Conservation (phyloP, 35 echinoderm and acorn worm species). For the Acanthaster planci region DNA sequence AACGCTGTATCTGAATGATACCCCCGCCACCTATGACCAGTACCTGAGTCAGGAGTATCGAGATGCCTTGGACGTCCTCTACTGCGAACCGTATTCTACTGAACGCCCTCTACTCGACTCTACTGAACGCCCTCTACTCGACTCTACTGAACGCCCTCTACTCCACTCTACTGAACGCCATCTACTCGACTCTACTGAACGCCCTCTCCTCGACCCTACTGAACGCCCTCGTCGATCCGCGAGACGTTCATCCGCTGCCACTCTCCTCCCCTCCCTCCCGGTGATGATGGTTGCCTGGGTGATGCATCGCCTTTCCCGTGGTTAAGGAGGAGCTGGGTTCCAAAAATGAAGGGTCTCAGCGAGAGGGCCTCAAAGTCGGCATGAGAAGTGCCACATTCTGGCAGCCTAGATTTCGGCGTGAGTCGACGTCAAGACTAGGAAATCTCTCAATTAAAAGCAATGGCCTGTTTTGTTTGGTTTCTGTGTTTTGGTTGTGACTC, state of each 20-base stretch:
- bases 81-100: slow-evolving; percentile 23
- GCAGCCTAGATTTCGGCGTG: slow-evolving; percentile 48
- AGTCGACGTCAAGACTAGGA: slow-evolving; percentile 53
- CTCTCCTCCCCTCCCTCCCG: not conserved
- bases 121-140: not conserved
- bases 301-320: not conserved
- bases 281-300: slow-evolving; percentile 17
- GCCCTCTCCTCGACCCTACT: no score
- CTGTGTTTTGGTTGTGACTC: not conserved
- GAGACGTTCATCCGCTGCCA: not conserved
- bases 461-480: not conserved
- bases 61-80: slow-evolving; percentile 36
- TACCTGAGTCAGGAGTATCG: slow-evolving; percentile 70
- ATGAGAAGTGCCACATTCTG: slow-evolving; percentile 53
- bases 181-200: not conserved
- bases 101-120: not conserved
- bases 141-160: no score
- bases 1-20: slow-evolving; percentile 38
- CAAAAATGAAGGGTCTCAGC: not conserved
- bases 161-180: no score
- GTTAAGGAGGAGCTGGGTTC: not conserved
- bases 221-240: no score
- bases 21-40: slow-evolving; percentile 38
- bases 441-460: not conserved
- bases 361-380: slow-evolving; percentile 45